Conservation (phyloP, 2,888 invertebrate species). For the Calliphora vomitoria region DNA sequence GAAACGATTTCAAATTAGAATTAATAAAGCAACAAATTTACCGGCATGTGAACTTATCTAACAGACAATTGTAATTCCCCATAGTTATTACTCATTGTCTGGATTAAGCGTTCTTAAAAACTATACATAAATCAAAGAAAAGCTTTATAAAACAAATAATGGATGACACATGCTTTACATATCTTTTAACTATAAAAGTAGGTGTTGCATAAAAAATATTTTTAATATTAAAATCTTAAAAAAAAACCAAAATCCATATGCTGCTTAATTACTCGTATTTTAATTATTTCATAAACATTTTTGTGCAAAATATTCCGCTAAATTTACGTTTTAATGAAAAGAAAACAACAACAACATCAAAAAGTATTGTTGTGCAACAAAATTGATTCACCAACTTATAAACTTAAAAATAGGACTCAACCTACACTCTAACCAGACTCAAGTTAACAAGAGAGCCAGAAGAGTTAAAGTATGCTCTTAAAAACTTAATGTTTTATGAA, state of each 20-base stretch:
- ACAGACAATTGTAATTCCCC: too few relatives aligned
- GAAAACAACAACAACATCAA: background rate
- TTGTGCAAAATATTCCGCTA: background rate
- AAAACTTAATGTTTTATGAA: background rate
- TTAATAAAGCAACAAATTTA: too few relatives aligned
- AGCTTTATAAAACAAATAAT: too few relatives aligned
- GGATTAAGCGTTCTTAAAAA: too few relatives aligned
- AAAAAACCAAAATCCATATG: background rate
- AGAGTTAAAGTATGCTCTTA: constrained; percentile 1
- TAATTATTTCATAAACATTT: constrained; percentile 1
- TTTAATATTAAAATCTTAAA: too few relatives aligned
- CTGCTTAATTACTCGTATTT: background rate
- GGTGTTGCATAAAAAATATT: too few relatives aligned
- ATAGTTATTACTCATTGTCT: too few relatives aligned
- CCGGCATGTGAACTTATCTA: too few relatives aligned
- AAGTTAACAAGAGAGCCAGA: constrained; percentile 5
- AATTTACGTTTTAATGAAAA: constrained; percentile 2
- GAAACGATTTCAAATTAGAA: too few relatives aligned
- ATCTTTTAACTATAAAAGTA: too few relatives aligned
- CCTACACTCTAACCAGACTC: constrained; percentile 20
- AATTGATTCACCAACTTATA: constrained; percentile 24
- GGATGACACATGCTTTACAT: too few relatives aligned
- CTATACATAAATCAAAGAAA: too few relatives aligned
- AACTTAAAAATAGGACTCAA: constrained; percentile 43
- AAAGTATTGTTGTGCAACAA: constrained; percentile 44